Conservation (phyloP, 2,888 invertebrate genomes). For the Carterocephalus palaemon region DNA sequence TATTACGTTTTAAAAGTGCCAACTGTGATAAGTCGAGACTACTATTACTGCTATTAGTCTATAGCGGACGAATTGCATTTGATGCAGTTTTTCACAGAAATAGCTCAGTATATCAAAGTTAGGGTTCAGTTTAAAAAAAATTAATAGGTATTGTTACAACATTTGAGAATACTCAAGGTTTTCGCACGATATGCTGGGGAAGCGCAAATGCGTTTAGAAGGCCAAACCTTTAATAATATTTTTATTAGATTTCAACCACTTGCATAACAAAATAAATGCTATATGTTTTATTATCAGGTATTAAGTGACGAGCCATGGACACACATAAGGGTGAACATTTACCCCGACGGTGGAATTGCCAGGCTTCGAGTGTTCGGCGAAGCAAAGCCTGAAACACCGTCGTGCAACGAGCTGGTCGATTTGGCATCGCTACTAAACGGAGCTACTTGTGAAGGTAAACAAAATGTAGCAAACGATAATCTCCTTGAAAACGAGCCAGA, state of each 20-base stretch:
- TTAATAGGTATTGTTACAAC: too few relatives aligned
- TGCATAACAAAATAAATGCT: not conserved
- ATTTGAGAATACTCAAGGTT: too few relatives aligned
- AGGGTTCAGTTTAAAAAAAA: too few relatives aligned
- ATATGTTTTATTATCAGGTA: conserved; percentile 44
- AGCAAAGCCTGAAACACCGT: conserved; percentile 58
- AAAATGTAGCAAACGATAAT: not conserved
- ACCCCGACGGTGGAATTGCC: conserved; percentile 82
- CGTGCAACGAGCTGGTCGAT: conserved; percentile 64
- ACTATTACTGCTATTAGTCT: too few relatives aligned
- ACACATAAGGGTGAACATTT: conserved; percentile 80
- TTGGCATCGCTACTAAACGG: conserved; percentile 75
- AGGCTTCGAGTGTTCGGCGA: conserved; percentile 79
- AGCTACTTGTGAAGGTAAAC: conserved; percentile 70
- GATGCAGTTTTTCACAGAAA: too few relatives aligned
- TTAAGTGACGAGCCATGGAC: conserved; percentile 74
- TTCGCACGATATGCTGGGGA: too few relatives aligned
- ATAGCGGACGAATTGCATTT: too few relatives aligned
- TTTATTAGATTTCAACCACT: too few relatives aligned
- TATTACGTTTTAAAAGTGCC: too few relatives aligned
- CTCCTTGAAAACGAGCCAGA: not conserved
- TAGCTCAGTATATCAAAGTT: too few relatives aligned
- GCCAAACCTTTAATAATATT: not conserved
- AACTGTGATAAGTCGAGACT: too few relatives aligned
- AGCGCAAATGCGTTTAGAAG: too few relatives aligned